Percentiles rank a stretch among this genome's conserved stretches.
phyloP scores from a whole-genome alignment of 2,113 vertebrate genomes.

The Capra hircus region DNA sequence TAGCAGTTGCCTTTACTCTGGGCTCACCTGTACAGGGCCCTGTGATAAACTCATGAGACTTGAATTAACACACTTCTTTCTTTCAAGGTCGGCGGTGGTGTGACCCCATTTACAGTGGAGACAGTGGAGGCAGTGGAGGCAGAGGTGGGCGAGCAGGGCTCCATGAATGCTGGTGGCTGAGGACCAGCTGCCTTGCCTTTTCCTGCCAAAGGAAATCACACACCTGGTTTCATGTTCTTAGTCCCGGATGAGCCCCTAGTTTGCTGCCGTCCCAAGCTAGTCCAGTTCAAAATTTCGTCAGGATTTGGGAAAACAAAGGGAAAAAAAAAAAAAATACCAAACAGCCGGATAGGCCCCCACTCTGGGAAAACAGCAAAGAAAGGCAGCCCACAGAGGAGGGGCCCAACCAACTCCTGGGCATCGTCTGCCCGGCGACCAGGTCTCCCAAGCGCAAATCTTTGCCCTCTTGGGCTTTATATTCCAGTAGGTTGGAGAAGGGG shows the following conservation, averaged over 20 bases:
- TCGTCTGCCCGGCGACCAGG: background rate
- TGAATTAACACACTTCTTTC: background rate
- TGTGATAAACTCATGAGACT: background rate
- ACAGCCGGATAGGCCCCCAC: background rate
- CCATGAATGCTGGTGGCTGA: background rate
- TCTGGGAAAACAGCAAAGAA: background rate
- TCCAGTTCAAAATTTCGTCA: background rate
- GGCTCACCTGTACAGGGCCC: background rate
- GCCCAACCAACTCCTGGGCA: background rate
- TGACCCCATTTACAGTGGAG: background rate
- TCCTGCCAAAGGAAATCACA: background rate
- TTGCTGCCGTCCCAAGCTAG: background rate
- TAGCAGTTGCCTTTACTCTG: background rate
- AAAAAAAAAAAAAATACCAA: background rate
- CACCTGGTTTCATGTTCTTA: background rate
- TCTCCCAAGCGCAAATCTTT: background rate
- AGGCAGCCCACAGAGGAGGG: background rate
- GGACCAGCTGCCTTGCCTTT: background rate
- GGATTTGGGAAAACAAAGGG: conserved; percentile 25
- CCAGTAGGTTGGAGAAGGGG: background rate
- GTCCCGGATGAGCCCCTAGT: background rate
- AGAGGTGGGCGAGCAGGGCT: background rate
- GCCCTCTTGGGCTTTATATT: background rate
- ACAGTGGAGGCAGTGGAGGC: background rate
- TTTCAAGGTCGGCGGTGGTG: accelerated